Evolutionary conservation across 2,797 vertebrate species (phyloP).

Genomic region (Columba guinea): DNA sequence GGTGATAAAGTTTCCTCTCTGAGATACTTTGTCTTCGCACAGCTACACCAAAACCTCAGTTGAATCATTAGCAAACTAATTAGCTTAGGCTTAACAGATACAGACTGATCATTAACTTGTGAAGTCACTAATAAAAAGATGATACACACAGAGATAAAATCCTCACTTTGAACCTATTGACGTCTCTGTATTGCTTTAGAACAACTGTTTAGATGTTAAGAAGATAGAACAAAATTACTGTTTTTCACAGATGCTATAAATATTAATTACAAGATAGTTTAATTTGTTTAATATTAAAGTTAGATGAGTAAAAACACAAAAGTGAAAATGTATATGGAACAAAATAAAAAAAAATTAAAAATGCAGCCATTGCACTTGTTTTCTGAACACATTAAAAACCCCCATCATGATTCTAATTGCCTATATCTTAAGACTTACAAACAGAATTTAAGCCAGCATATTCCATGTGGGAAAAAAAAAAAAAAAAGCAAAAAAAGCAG

Average conservation of each 20-base stretch:
- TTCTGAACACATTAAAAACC: neutral
- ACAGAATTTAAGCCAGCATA: neutral
- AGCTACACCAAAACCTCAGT: neutral
- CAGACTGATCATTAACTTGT: neutral
- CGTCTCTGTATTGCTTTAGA: neutral
- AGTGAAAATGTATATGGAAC: neutral
- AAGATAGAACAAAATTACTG: neutral
- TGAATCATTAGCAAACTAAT: neutral
- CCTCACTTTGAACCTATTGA: neutral
- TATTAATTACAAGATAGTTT: neutral
- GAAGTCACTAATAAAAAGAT: neutral
- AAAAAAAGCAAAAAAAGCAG: fast-evolving
- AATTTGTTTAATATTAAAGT: neutral
- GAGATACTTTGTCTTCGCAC: neutral
- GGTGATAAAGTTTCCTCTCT: neutral
- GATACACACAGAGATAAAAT: neutral
- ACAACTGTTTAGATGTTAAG: neutral
- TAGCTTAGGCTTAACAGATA: neutral
- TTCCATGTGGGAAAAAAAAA: neutral
- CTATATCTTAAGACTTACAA: neutral
- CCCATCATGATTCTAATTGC: neutral
- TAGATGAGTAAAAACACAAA: neutral
- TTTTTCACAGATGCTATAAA: neutral
- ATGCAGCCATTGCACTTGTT: neutral
- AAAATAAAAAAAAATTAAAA: neutral